Conservation (phyloP, 2,113 vertebrate species). For the Cariama cristata region DNA sequence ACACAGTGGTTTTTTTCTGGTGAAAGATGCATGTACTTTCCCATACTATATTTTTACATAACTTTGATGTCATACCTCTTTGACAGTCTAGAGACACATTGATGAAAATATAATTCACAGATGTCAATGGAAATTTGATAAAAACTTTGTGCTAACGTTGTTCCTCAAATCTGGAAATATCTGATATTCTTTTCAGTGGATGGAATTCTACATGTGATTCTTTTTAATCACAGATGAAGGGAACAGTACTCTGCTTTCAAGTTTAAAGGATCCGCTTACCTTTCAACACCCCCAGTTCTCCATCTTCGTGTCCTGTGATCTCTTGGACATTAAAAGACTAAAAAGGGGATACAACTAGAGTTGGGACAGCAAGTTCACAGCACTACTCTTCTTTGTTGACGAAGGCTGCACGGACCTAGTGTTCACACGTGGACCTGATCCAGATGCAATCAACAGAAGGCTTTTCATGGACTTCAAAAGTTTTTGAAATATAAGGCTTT, state of each 20-base stretch:
- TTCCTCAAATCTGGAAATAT: background rate
- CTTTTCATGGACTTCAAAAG: conserved; percentile 51
- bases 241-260: background rate
- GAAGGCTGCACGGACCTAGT: background rate
- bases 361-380: background rate
- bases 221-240: conserved; percentile 24
- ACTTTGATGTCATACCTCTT: background rate
- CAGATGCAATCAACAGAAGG: conserved; percentile 39
- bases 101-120: background rate
- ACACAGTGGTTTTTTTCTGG: background rate
- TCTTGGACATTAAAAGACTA: conserved; percentile 3
- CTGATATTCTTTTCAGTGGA: background rate
- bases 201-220: background rate
- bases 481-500: conserved; percentile 19
- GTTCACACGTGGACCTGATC: background rate
- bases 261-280: conserved; percentile 8
- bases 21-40: background rate
- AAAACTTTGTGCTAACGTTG: background rate
- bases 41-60: background rate
- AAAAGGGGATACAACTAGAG: background rate
- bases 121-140: background rate
- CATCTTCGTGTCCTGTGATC: background rate
- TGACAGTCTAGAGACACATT: background rate
- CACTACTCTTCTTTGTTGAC: background rate
- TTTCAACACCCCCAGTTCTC: conserved; percentile 33